Base-by-base conservation (phyloP, 1,140 invertebrate species). In the Drosophila sproati region DNA sequence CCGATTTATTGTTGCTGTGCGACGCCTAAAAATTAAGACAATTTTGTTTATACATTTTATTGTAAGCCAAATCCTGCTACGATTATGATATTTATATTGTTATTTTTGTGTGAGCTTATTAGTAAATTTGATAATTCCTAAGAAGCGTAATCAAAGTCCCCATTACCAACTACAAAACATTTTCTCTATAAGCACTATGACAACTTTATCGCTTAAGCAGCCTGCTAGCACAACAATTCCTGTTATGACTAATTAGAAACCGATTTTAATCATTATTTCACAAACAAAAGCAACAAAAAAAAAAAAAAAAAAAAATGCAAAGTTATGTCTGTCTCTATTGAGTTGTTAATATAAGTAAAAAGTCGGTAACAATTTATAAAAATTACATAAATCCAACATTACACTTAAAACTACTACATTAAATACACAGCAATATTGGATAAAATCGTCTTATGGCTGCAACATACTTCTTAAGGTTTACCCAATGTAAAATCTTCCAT, bases 1-100 rank as follows among this genome's bases (percentile, higher is more conserved):
- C 85, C 85, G 85, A 88, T 88, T 62, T 80, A 86, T 86, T 78
- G 85, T 87, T 87, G 83, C 83, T 88, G 86, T 88, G 86, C 85
- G 80, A 90, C 86, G 55, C 69, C 52, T 86, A 81, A 67, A 70
- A 45, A 60, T 62, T 88, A 87, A 87, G 76, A 63, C 57, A 88
- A 62, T 57, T 70, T 73, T 88, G 83, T 88, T 86, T 72, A 68
- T 85, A 73, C 64, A 66, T 47, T 47, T 79, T 72, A 55, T 50
- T 74, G 20, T 88, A 88, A 87, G 83, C 43, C n/a, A 51, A 70
- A 64, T 39, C n/a, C 43, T 50, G 55, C 50, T 73, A 66, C 60
- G n/a, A 63, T 59, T 64, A 61, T 48, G 29, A 70, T 82, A 73
- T 59, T 69, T 85, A 79, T 59, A 77, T 82, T 74, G 64, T 78